Conservation (phyloP, 2,797 vertebrate species). For the Kryptolebias ocellatus region DNA sequence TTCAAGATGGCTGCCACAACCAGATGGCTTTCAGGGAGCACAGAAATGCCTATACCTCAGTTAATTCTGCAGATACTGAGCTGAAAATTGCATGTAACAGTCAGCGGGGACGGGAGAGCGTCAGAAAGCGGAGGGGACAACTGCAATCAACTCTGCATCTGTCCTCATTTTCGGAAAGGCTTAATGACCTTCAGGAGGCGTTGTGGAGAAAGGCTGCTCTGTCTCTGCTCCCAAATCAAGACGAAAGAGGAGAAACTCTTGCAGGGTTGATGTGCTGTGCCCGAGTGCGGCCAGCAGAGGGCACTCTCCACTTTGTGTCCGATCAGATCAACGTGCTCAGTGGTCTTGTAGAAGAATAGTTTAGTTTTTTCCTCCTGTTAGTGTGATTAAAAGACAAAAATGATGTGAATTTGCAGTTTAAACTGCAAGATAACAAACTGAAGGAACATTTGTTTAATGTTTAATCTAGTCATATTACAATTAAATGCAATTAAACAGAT, state of each 20-base stretch:
- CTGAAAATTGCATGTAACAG: too few relatives aligned
- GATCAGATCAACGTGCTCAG: background rate
- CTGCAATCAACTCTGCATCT: constrained; percentile 37
- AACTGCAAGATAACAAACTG: background rate
- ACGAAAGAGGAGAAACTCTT: constrained; percentile 5
- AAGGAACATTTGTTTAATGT: background rate
- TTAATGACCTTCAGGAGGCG: constrained; percentile 41
- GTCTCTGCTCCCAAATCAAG: constrained; percentile 13
- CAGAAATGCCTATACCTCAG: too few relatives aligned
- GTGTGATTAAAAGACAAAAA: background rate
- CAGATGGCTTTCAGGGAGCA: too few relatives aligned
- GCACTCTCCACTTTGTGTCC: constrained; percentile 27
- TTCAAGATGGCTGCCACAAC: too few relatives aligned
- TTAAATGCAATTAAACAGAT: constrained; percentile 10
- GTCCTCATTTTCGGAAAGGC: constrained; percentile 25
- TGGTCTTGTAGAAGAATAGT: constrained; percentile 9
- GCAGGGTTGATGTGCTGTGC: background rate
- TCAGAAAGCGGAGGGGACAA: constrained; percentile 10
- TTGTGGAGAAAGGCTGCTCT: constrained; percentile 23
- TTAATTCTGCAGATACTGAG: too few relatives aligned
- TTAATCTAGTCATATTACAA: background rate
- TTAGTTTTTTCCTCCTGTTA: constrained; percentile 4
- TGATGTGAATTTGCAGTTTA: background rate
- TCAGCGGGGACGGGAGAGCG: too few relatives aligned
- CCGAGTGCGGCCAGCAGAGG: constrained; percentile 64